Evolutionary conservation across 2,113 vertebrate species (phyloP), one percentile per base, ranked within the genome.

Genomic region (Kobus ellipsiprymnus): DNA sequence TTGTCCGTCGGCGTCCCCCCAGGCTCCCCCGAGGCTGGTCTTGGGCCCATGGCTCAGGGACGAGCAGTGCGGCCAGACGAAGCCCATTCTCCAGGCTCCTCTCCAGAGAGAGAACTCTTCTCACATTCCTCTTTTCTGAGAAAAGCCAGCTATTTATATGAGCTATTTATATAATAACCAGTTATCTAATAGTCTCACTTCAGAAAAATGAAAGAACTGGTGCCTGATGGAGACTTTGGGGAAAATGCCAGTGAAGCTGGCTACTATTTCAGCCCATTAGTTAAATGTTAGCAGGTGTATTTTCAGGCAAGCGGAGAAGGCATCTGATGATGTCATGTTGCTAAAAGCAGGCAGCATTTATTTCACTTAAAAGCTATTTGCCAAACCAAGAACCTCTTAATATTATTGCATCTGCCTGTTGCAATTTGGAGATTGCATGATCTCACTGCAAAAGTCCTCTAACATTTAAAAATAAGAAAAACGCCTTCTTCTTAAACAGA

Each of bases 1-100:
- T 23, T 23, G 8, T 23, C 83, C 19, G 0, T 5, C 0, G 0
- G 33, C 16, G 0, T 17, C 59, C 48, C 0, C 11, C 16, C 16
- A 11, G 21, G 7, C 27, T 17, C 27, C 27, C 40, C 40, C 0
- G 0, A 1, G 55, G 55, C 78, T 77, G 33, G 44, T 8, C 80
- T 46, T 1, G 2, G 44, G 44, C 78, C 5, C 5, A 0, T 36
- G 44, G 0, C 10, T 4, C 5, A 1, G 16, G 55, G 48, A 30
- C 40, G 6, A 46, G 84, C 44, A 55, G 8, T 55, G 3, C 0
- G 4, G 57, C 14, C 59, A 15, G 78, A 86, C 64, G 62, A 46
- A 48, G n/a, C 17, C 62, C 62, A 21, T 25, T 30, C 44, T 44
- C 25, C 3, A 2, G 15, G 54, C 27, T 50, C n/a, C 87, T 81